Base-by-base conservation (phyloP, 2,113 vertebrate genomes). In the Calypte anna region DNA sequence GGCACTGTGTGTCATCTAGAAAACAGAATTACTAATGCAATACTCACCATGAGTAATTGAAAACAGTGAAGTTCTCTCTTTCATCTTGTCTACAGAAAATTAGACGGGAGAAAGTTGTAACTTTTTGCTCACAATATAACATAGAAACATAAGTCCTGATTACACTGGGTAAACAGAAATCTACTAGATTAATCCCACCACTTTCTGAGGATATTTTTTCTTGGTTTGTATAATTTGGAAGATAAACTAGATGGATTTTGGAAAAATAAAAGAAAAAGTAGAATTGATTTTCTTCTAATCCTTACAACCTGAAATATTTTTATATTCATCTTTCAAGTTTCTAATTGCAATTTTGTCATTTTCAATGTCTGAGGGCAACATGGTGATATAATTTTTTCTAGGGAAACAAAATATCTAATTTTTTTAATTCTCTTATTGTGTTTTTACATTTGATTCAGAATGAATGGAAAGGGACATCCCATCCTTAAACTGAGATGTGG, bases 51-150 rank as follows among this genome's bases (percentile, higher is more conserved):
- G 82, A 95, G 84, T 80, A 54, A 24, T 11, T 55, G n/a, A 96
- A 97, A 91, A 76, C 30, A 89, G 61, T 13, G 97, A 97, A 95
- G 92, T 94, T 78, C 90, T 90, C 78, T 88, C 89, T 95, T 92
- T 96, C 83, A 70, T 87, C 61, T 70, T 93, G 72, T 61, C 82
- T 91, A 74, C 82, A 84, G 40, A 80, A 97, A 96, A 90, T 74
- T 28, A 73, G 25, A 38, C n/a, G 40, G 67, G 55, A 82, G 36
- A 91, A 87, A 86, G 44, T 62, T 18, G 48, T 78, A 86, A 55
- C 50, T 90, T 91, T 82, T 89, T 66, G 19, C 51, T 88, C 88
- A 87, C 64, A 89, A 83, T 95, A 91, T 22, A 51, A 27, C 15
- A 27, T 38, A 44, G 27, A 43, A 78, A 82, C 30, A 10, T 46